Percentiles rank a stretch among this genome's conserved stretches.
Evolutionary conservation across 2,888 invertebrate genomes (phyloP).

Genomic region (Melanostoma mellinum): DNA sequence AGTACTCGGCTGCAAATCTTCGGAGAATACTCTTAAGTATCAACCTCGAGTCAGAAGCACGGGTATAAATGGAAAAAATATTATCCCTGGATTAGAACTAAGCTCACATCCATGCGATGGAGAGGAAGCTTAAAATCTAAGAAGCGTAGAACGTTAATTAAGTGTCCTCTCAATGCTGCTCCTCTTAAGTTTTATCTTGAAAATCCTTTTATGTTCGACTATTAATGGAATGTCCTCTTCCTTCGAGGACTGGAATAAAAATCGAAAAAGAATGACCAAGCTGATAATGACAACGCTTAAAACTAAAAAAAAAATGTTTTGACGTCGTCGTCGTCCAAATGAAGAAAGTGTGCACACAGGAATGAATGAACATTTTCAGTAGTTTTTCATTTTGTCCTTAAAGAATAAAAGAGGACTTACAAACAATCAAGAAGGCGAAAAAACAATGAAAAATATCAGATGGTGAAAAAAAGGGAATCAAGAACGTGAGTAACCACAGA

Average conservation of each 20-base stretch:
- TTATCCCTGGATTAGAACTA: conserved; percentile 21
- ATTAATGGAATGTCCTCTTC: neutral
- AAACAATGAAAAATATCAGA: conserved; percentile 25
- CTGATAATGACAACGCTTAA: conserved; percentile 36
- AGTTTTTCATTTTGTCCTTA: conserved; percentile 24
- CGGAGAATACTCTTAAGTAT: too few species aligned
- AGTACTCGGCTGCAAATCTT: too few species aligned
- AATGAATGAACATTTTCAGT: conserved; percentile 24
- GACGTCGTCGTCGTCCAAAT: conserved; percentile 16
- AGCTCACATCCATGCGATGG: conserved; percentile 11
- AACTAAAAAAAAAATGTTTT: conserved; percentile 7
- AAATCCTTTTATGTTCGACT: neutral
- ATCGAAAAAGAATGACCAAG: conserved; percentile 18
- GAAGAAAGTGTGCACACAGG: conserved; percentile 26
- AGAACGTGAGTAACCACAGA: conserved; percentile 29
- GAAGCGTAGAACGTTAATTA: conserved; percentile 32
- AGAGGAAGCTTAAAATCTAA: neutral
- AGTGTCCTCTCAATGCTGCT: conserved; percentile 25
- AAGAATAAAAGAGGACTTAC: conserved; percentile 41
- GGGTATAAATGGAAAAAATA: neutral
- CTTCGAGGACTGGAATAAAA: conserved; percentile 1
- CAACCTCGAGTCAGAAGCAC: too few species aligned
- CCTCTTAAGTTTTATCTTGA: neutral
- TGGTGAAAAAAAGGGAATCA: neutral
- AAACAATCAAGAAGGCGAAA: conserved; percentile 30